These are phyloP conservation scores for Streptopelia turtur DNA, from an alignment of 2,797 vertebrate species.

Conservation along the genomic window DNA sequence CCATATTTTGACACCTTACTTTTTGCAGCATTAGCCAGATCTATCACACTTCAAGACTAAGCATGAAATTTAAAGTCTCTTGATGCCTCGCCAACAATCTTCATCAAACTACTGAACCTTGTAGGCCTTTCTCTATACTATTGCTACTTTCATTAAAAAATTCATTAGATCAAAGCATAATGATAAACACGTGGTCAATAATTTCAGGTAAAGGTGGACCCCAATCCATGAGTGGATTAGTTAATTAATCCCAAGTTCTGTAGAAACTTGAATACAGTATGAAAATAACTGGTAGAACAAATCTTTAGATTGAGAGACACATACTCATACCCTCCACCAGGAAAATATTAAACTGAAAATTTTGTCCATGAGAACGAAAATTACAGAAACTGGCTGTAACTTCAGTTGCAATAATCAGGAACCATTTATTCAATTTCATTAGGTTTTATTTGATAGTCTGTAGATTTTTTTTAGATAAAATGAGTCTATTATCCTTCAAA, in stretches of 20 bases:
- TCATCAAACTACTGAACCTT: background rate
- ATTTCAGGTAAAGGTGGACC: background rate
- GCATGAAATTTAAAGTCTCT: background rate
- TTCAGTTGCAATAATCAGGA: background rate
- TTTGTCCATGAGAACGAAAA: background rate
- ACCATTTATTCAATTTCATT: background rate
- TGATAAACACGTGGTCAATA: background rate
- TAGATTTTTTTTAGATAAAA: background rate
- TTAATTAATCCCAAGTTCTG: background rate
- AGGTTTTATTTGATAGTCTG: background rate
- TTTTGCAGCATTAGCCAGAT: background rate
- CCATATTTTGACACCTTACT: background rate
- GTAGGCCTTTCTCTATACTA: background rate
- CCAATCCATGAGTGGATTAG: background rate
- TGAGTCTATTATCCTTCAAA: background rate
- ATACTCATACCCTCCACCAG: background rate
- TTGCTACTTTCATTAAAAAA: background rate
- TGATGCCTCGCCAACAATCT: background rate
- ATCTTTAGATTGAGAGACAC: background rate
- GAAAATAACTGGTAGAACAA: background rate
- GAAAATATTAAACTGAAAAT: background rate
- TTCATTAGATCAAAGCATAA: background rate
- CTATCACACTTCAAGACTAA: background rate
- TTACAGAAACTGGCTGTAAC: background rate
- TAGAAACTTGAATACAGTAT: background rate